These are phyloP conservation scores for Indicator maculatus DNA, from an alignment of 2,113 vertebrate species.

Conservation along the genomic window DNA sequence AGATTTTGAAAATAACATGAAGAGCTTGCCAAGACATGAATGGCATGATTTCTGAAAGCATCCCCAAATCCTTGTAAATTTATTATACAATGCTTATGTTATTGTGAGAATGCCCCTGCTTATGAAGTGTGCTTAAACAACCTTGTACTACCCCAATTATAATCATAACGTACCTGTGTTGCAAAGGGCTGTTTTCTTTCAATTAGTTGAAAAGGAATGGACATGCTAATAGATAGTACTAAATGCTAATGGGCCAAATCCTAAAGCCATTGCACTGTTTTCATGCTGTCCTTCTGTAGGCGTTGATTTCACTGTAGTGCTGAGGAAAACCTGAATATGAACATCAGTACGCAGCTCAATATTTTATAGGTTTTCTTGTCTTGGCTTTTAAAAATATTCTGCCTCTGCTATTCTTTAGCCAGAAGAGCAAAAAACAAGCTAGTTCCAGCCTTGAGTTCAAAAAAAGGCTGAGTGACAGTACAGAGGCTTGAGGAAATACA, in stretches of 20 bases:
- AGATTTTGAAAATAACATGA: slow-evolving; percentile 21
- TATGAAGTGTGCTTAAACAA: slow-evolving; percentile 72
- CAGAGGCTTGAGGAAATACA: slow-evolving; percentile 68
- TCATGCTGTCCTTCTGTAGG: slow-evolving; percentile 1
- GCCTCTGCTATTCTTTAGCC: slow-evolving; percentile 65
- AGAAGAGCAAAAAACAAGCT: slow-evolving; percentile 71
- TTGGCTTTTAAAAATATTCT: slow-evolving; percentile 71
- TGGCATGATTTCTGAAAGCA: slow-evolving; percentile 42
- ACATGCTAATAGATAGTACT: slow-evolving; percentile 59
- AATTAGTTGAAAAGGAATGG: slow-evolving; percentile 76
- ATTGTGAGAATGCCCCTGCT: slow-evolving; percentile 53
- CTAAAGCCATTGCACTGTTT: slow-evolving; percentile 18
- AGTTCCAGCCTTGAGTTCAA: slow-evolving; percentile 49
- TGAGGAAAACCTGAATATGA: neutral
- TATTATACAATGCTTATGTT: slow-evolving; percentile 38
- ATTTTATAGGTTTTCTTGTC: slow-evolving; percentile 71
- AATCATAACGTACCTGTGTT: slow-evolving; percentile 69
- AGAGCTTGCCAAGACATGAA: neutral
- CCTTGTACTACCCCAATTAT: slow-evolving; percentile 73
- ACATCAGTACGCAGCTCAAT: slow-evolving; percentile 62
- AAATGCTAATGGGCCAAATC: slow-evolving; percentile 62
- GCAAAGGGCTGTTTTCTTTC: slow-evolving; percentile 69
- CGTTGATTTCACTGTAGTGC: slow-evolving; percentile 30
- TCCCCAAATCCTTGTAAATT: slow-evolving; percentile 56
- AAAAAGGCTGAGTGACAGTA: slow-evolving; percentile 63